Evolutionary conservation across 2,797 vertebrate species (phyloP).

Genomic region (Mormyrus hasselquistii): DNA sequence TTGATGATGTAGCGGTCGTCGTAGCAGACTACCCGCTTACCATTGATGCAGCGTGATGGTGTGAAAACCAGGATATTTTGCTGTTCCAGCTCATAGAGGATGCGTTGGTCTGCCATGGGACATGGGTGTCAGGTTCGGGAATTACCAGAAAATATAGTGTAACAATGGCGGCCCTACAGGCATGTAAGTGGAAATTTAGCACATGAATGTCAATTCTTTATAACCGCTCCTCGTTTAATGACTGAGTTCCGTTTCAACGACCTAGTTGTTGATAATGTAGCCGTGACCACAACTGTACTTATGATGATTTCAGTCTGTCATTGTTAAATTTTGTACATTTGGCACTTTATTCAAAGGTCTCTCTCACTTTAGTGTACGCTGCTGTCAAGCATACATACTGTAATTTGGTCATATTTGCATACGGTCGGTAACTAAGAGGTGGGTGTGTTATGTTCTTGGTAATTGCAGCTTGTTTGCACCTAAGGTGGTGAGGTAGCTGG

Average conservation of each 20-base stretch:
- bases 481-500: neutral
- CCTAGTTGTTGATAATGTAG: neutral
- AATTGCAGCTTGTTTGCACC: neutral
- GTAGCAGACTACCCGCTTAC: slow-evolving; percentile 78
- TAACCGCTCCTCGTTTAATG: neutral
- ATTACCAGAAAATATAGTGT: neutral
- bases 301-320: neutral
- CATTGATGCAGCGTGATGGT: slow-evolving; percentile 76
- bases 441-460: neutral
- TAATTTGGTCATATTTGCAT: neutral
- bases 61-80: slow-evolving; percentile 74
- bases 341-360: neutral
- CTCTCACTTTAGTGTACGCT: neutral
- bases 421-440: neutral
- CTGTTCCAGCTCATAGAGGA: slow-evolving; percentile 72
- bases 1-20: slow-evolving; percentile 86
- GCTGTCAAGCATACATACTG: neutral
- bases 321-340: neutral
- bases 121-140: neutral
- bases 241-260: neutral
- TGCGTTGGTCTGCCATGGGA: slow-evolving; percentile 64
- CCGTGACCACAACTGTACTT: neutral
- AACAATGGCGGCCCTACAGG: neutral
- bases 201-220: neutral
- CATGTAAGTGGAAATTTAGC: neutral